Evolutionary conservation across 1,140 invertebrate species (phyloP), one percentile per base, ranked within the genome.

Genomic region (Drosophila kepulauana): DNA sequence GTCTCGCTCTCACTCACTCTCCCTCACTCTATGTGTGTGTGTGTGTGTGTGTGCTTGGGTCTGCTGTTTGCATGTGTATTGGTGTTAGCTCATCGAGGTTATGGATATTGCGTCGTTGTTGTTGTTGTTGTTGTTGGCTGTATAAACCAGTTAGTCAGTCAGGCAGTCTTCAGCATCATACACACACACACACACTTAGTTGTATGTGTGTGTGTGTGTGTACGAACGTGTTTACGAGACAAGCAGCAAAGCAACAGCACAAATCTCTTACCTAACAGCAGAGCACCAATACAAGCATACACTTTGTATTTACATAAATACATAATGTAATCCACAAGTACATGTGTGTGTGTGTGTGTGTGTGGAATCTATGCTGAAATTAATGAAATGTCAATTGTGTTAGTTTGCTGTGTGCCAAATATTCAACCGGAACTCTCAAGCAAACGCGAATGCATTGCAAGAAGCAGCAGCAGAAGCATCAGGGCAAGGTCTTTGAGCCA

Each of bases 81-180:
- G 77, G 84, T 89, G 84, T 88, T 88, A 88, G 85, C 84, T 88
- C 84, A 88, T 88, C 84, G 84, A 88, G 84, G 84, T 88, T 88
- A 88, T 88, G 84, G 84, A 88, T 88, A 88, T 89, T 88, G 82
- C 82, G 82, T 87, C 72, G 82, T 81, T 66, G 78, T 61, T 41
- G 81, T 66, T 61, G 71, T 64, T 20, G 20, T 20, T 68, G 65
- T 56, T 58, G 64, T 65, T 78, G 66, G 41, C 38, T 74, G 82
- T 88, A 88, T 81, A 88, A 88, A 88, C 84, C 84, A 88, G 84
- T 88, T 88, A 88, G 79, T 81, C 81, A 78, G 75, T 58, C 65
- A 65, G 56, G 61, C 75, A 78, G 82, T 88, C 84, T 88, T 88
- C 85, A 88, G 84, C 84, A 88, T 89, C 84, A 63, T 61, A 54